A percentile compares a stretch with the other conserved stretches of the same genome.
Evolutionary conservation across 1,140 invertebrate species (phyloP).

Genomic region (Contarinia nasturtii): DNA sequence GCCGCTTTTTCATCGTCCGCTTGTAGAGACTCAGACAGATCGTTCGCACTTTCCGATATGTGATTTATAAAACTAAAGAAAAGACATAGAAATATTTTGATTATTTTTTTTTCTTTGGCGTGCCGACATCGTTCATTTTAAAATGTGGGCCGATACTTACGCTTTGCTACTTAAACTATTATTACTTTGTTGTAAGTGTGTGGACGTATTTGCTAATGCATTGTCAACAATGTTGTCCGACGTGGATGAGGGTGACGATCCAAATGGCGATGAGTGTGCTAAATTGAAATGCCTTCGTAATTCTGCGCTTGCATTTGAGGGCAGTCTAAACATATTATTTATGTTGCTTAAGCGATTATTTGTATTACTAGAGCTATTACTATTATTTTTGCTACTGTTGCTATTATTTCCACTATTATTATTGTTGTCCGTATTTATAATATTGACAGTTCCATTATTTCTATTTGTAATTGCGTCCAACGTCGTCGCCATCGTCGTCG

Average conservation of each 20-base stretch:
- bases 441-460: conserved; percentile 19
- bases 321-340: neutral
- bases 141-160: neutral
- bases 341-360: neutral
- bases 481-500: neutral
- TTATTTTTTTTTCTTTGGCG: too few relatives aligned
- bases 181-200: neutral
- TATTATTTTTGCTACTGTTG: conserved; percentile 6
- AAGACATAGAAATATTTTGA: too few relatives aligned
- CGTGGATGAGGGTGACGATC: too few relatives aligned
- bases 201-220: neutral
- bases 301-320: too few relatives aligned
- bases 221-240: too few relatives aligned
- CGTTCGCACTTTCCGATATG: too few relatives aligned
- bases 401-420: conserved; percentile 4
- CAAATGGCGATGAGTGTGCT: too few relatives aligned
- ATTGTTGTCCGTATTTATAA: neutral
- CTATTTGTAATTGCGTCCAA: conserved; percentile 6
- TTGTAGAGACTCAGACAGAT: neutral
- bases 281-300: too few relatives aligned
- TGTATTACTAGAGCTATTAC: neutral
- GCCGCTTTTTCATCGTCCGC: neutral
- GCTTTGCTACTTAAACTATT: neutral
- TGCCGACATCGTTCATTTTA: too few relatives aligned
- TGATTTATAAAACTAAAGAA: too few relatives aligned